Base-by-base conservation (phyloP, 2,888 invertebrate genomes). In the Aleiodes testaceus region DNA sequence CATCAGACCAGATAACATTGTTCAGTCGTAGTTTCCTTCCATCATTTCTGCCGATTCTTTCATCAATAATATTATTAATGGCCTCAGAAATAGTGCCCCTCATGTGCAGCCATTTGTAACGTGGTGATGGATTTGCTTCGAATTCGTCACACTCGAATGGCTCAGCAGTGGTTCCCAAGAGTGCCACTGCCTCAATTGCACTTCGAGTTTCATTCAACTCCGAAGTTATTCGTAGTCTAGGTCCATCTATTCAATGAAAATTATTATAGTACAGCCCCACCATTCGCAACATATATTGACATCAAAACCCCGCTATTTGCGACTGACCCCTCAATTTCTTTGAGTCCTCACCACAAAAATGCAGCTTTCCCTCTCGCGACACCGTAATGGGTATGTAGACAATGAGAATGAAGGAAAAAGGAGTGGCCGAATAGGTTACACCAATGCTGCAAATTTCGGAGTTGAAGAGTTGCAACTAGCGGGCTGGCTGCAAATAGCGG, bases 121-220 rank as follows among this genome's bases (percentile, higher is more conserved):
- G 87, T 0, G 91, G 89, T 5, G 87, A 80, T 0, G 91, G 91
- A 79, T 90, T 90, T 3, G 89, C 90, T 65, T 91, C 90, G 18
- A 85, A 86, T 53, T 90, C 90, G 50, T 87, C 87, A 77, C 91
- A 91, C 52, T 87, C 85, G 74, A 91, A 88, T n/a, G 87, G 86
- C 16, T 89, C 89, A 65, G 88, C 84, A 50, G 73, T 78, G 0
- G 89, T 85, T 75, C 88, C 88, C 3, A 90, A 84, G 9, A 87
- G 81, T 3, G 89, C 89, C n/a, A 81, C 82, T 66, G 83, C 79
- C 69, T 85, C 84, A 50, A 78, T 71, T 44, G 79, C 78, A 74
- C 71, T 82, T 67, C 45, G 81, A 72, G 75, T 87, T 79, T 59
- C 86, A 85, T 74, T 88, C 80, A 65, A 52, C 66, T 59, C 70